A percentile compares a stretch with the other conserved stretches of the same genome.
These are phyloP conservation scores for Phaonia tiefii DNA, from an alignment of 2,888 invertebrate species.

Conservation along the genomic window DNA sequence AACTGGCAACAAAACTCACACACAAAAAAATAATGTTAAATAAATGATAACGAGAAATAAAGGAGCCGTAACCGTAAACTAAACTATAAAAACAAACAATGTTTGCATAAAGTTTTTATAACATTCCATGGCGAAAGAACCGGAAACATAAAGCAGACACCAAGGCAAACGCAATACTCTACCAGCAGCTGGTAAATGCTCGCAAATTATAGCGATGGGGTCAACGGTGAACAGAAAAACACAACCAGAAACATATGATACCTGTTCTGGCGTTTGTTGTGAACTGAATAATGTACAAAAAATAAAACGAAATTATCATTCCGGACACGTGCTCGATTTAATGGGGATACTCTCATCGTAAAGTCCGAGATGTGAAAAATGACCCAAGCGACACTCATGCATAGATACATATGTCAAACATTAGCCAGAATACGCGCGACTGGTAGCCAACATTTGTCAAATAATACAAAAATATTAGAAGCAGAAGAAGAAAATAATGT, in stretches of 20 bases:
- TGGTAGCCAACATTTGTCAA: too few species aligned
- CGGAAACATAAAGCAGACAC: background rate
- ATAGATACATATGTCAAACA: too few species aligned
- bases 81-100: slow-evolving; percentile 25
- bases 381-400: too few species aligned
- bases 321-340: too few species aligned
- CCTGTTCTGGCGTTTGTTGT: too few species aligned
- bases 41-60: slow-evolving; percentile 25
- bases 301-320: too few species aligned
- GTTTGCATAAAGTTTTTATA: slow-evolving; percentile 35
- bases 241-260: slow-evolving; percentile 7
- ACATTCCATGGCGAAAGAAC: background rate
- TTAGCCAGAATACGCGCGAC: too few species aligned
- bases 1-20: background rate
- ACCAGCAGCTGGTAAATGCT: background rate
- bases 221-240: slow-evolving; percentile 4
- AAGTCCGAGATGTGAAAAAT: too few species aligned
- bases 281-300: too few species aligned
- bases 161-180: background rate
- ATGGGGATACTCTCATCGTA: too few species aligned
- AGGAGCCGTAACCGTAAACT: slow-evolving; percentile 29
- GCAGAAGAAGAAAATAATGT: too few species aligned
- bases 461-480: too few species aligned
- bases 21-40: slow-evolving; percentile 4
- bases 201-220: background rate